These are phyloP conservation scores for Mionectes olivaceus DNA, from an alignment of 2,797 vertebrate genomes.

Conservation along the genomic window DNA sequence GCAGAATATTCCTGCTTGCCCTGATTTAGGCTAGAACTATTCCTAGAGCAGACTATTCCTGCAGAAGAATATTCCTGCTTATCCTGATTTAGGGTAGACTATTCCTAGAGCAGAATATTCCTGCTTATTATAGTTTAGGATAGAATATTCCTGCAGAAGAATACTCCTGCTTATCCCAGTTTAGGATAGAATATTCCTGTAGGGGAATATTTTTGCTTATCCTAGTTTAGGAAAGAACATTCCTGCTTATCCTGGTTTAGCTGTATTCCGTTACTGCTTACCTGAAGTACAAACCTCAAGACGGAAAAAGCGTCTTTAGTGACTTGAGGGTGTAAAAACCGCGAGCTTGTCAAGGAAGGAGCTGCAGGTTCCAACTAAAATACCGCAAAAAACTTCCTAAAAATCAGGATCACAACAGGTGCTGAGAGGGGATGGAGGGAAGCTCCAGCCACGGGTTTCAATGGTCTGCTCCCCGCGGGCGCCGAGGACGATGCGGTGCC, in stretches of 20 bases:
- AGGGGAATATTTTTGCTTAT: neutral
- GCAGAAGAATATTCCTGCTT: neutral
- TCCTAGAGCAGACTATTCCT: neutral
- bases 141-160: neutral
- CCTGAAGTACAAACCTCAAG: neutral
- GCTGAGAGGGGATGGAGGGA: neutral
- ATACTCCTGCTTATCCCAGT: neutral
- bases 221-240: neutral
- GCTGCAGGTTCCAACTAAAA: accelerated
- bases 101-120: neutral
- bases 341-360: accelerated
- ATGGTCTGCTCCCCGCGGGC: neutral
- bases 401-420: accelerated
- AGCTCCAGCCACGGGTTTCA: neutral
- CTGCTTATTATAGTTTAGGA: neutral
- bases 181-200: neutral
- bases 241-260: accelerated
- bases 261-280: neutral
- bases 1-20: neutral
- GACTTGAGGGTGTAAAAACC: neutral
- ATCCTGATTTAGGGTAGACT: neutral
- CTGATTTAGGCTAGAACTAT: neutral
- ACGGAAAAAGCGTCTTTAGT: accelerated
- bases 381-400: accelerated
- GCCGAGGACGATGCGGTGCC: neutral